phyloP scores from a whole-genome alignment of 2,113 vertebrate species.

The Clarias batrachus region DNA sequence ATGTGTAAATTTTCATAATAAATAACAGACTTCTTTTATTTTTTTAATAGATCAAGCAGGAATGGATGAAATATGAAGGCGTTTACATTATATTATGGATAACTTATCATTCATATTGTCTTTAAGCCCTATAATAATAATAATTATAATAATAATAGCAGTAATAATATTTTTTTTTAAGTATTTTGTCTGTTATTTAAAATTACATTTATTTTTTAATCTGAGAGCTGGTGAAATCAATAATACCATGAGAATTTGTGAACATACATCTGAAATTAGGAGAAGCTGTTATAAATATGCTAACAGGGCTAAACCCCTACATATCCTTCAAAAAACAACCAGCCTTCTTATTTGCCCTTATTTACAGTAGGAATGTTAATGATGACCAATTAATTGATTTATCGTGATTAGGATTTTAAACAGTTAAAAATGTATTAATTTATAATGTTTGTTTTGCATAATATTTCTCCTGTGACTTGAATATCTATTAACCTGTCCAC shows the following conservation, averaged over 20 bases:
- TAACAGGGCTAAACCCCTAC: background rate
- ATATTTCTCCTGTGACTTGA: too few relatives aligned
- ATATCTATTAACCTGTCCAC: too few relatives aligned
- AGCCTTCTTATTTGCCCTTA: too few relatives aligned
- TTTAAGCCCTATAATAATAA: background rate
- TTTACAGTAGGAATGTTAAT: too few relatives aligned
- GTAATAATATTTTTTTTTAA: too few relatives aligned
- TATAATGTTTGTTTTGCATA: too few relatives aligned
- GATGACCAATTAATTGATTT: too few relatives aligned
- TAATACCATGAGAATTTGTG: background rate
- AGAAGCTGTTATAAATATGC: background rate
- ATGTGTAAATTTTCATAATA: background rate
- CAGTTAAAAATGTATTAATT: too few relatives aligned
- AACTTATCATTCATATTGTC: background rate
- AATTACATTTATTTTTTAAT: background rate
- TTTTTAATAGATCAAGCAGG: background rate
- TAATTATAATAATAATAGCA: background rate
- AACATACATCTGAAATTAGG: background rate
- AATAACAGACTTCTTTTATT: background rate
- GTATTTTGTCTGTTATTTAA: background rate
- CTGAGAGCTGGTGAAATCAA: background rate
- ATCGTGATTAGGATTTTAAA: too few relatives aligned
- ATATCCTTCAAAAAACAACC: too few relatives aligned
- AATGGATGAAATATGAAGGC: background rate
- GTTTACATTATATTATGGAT: background rate